Evolutionary conservation across 1,140 invertebrate species (phyloP).

Genomic region (Agrilus planipennis): DNA sequence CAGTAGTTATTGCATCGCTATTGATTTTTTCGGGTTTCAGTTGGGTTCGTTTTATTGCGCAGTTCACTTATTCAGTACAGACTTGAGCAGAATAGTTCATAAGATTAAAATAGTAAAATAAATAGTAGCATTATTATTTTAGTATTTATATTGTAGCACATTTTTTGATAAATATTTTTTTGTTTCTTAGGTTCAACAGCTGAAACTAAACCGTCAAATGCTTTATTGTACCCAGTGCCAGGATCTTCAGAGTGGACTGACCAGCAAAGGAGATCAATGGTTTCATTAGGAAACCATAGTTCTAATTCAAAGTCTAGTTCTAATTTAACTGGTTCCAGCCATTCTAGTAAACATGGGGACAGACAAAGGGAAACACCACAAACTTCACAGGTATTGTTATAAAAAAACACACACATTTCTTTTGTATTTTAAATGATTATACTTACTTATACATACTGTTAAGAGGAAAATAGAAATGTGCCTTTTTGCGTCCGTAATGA

Average conservation of each 20-base stretch:
- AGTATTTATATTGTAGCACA: constrained; percentile 3
- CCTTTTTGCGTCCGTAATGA: too few relatives aligned
- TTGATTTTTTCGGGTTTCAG: too few relatives aligned
- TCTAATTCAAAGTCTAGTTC: constrained; percentile 60
- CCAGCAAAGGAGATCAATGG: constrained; percentile 54
- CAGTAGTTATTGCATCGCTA: too few relatives aligned
- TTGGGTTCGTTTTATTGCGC: too few relatives aligned
- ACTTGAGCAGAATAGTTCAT: too few relatives aligned
- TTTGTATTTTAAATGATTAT: too few relatives aligned
- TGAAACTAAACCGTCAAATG: constrained; percentile 56
- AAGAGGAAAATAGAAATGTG: too few relatives aligned
- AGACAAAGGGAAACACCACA: constrained; percentile 23
- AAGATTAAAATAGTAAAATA: too few relatives aligned
- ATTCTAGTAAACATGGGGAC: constrained; percentile 31
- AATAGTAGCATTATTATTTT: too few relatives aligned
- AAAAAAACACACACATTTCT: background rate
- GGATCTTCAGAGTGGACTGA: constrained; percentile 44
- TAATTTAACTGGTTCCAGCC: constrained; percentile 47
- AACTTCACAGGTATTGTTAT: constrained; percentile 14
- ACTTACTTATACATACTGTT: background rate
- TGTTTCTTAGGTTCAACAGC: constrained; percentile 41
- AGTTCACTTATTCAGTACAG: too few relatives aligned
- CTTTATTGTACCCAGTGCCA: constrained; percentile 42
- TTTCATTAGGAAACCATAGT: constrained; percentile 57
- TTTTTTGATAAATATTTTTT: constrained; percentile 11